A percentile compares a stretch with the other conserved stretches of the same genome.
phyloP scores from a whole-genome alignment of 2,113 vertebrate species.

The Grantiella picta region DNA sequence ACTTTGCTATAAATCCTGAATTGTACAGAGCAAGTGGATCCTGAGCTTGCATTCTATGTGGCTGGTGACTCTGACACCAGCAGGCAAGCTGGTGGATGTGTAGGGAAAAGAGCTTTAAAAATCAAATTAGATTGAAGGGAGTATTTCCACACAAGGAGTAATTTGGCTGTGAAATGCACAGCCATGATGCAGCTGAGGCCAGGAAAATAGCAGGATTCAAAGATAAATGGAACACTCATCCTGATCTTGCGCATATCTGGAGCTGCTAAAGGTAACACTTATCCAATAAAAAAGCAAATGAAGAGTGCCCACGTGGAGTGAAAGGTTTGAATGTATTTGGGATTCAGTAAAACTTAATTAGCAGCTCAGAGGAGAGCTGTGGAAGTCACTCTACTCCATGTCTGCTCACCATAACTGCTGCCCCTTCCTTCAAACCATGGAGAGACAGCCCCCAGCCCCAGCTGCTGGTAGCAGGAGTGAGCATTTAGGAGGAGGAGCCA shows the following conservation, averaged over 20 bases:
- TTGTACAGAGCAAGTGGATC: background rate
- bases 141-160: background rate
- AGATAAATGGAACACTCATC: background rate
- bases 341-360: background rate
- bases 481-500: background rate
- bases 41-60: background rate
- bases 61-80: background rate
- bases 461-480: background rate
- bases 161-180: background rate
- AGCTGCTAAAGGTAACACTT: background rate
- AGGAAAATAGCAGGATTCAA: background rate
- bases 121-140: background rate
- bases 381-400: background rate
- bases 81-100: background rate
- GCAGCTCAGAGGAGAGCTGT: background rate
- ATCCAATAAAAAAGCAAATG: background rate
- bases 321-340: background rate
- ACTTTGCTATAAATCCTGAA: background rate
- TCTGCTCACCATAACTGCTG: background rate
- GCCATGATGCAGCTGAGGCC: background rate
- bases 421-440: background rate
- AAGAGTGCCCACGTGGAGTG: background rate
- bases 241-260: background rate
- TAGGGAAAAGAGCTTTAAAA: background rate
- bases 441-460: background rate